These are phyloP conservation scores for Ailuropoda melanoleuca DNA, from an alignment of 2,113 vertebrate species.

Conservation along the genomic window DNA sequence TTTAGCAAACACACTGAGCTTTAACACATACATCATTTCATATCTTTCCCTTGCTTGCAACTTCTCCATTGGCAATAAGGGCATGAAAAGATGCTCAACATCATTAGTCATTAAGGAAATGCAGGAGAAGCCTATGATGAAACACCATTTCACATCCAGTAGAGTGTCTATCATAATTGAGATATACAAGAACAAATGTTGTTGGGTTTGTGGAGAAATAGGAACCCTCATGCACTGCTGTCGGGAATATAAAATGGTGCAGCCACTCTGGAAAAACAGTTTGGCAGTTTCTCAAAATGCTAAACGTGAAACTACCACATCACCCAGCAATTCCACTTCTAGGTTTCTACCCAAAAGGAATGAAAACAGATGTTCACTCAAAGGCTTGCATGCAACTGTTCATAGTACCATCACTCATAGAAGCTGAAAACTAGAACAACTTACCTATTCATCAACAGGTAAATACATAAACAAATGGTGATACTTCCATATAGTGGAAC, in stretches of 20 bases:
- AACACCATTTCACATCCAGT: not conserved
- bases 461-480: not conserved
- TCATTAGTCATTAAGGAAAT: not conserved
- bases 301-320: not conserved
- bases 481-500: not conserved
- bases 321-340: not conserved
- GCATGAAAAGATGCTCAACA: not conserved
- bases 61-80: not conserved
- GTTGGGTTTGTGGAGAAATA: not conserved
- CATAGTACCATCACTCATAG: not conserved
- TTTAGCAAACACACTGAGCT: not conserved
- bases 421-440: not conserved
- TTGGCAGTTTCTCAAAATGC: constrained; percentile 40
- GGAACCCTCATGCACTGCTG: not conserved
- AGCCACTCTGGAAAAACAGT: not conserved
- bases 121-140: not conserved
- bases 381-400: not conserved
- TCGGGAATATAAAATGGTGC: not conserved
- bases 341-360: not conserved
- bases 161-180: not conserved
- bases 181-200: not conserved
- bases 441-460: not conserved
- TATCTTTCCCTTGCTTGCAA: not conserved
- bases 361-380: not conserved
- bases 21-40: not conserved